Conservation (phyloP, 2,113 vertebrate species). For the Ivindomyrus marchei region DNA sequence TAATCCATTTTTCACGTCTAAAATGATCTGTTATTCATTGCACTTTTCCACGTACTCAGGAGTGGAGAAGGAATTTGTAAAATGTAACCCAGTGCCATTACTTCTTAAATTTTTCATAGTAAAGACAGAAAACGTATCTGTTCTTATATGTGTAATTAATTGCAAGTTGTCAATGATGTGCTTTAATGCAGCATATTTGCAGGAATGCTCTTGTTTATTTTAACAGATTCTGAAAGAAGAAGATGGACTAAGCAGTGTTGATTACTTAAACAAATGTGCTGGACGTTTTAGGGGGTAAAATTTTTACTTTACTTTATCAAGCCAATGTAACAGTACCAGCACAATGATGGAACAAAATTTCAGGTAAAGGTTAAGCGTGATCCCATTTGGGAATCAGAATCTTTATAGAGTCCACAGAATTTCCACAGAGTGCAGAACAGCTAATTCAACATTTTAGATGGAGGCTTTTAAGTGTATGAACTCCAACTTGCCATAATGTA, state of each 20-base stretch:
- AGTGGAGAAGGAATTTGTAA: not conserved
- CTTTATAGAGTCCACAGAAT: not conserved
- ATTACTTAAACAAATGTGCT: not conserved
- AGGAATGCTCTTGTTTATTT: not conserved
- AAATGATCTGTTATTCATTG: not conserved
- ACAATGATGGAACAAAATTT: not conserved
- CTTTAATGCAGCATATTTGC: not conserved
- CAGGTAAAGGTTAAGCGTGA: not conserved
- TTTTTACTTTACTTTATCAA: not conserved
- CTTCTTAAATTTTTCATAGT: not conserved
- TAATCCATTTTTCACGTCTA: not conserved
- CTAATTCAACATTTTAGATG: not conserved
- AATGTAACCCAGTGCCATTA: not conserved
- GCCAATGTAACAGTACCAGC: not conserved
- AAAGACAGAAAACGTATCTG: not conserved
- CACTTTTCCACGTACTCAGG: not conserved
- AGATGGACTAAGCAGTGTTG: not conserved
- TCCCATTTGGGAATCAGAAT: not conserved
- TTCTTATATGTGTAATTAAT: not conserved
- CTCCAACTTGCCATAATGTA: not conserved
- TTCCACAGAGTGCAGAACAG: not conserved
- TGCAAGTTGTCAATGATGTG: not conserved
- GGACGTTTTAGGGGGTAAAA: not conserved
- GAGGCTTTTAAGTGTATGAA: not conserved
- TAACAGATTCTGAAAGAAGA: not conserved